A percentile compares a stretch with the other conserved stretches of the same genome.
These are phyloP conservation scores for Ciconia stormi DNA, from an alignment of 2,113 vertebrate genomes.

Conservation along the genomic window DNA sequence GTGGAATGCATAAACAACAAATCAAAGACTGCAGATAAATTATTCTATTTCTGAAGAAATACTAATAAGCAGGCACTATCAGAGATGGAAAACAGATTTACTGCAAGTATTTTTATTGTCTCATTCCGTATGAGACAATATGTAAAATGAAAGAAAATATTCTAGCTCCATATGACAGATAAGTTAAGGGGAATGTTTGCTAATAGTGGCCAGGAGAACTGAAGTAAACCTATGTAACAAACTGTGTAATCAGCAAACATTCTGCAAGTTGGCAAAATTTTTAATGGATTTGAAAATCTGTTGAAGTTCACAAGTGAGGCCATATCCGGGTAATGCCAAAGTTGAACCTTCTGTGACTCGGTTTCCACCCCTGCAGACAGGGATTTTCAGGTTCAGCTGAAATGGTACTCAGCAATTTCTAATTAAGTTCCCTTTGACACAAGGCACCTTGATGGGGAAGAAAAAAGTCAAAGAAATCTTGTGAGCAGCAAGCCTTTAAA, in stretches of 20 bases:
- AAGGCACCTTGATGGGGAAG: not conserved
- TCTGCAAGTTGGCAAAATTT: not conserved
- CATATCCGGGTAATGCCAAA: not conserved
- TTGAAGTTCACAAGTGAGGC: not conserved
- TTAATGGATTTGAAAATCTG: not conserved
- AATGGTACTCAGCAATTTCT: not conserved
- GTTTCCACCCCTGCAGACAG: not conserved
- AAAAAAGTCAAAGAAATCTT: not conserved
- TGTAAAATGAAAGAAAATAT: not conserved
- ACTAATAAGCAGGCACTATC: not conserved
- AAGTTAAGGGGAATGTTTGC: not conserved
- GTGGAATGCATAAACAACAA: not conserved
- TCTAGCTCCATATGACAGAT: not conserved
- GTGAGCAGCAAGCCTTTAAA: not conserved
- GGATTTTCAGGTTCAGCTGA: not conserved
- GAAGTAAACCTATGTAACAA: not conserved
- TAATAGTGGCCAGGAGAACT: not conserved
- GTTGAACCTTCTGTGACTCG: not conserved
- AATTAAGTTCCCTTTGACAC: not conserved
- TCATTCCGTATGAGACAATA: not conserved
- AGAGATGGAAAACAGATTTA: not conserved
- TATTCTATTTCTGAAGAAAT: not conserved
- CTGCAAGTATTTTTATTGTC: not conserved
- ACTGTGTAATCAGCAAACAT: not conserved
- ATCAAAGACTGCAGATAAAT: not conserved